phyloP scores from a whole-genome alignment of 2,888 invertebrate genomes.

The Pseudococcus jackbeardsleyi region DNA sequence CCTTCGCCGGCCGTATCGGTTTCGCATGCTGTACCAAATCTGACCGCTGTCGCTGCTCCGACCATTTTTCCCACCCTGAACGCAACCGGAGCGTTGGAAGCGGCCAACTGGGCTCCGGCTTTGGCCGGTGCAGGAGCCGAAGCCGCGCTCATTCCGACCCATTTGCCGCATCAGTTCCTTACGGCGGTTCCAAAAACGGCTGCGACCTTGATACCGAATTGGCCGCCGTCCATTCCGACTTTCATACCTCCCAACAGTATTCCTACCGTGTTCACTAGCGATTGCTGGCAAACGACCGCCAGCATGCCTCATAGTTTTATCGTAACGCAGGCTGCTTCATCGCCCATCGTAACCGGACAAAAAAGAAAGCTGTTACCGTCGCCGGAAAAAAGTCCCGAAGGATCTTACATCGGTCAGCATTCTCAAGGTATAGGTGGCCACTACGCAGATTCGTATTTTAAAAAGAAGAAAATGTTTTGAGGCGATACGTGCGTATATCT shows the following conservation, averaged over 20 bases:
- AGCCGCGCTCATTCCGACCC: background rate
- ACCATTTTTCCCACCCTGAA: background rate
- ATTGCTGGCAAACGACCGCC: constrained; percentile 20
- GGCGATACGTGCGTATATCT: background rate
- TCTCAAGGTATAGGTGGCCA: constrained; percentile 74
- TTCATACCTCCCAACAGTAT: constrained; percentile 20
- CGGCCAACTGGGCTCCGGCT: background rate
- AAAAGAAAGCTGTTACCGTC: constrained; percentile 71
- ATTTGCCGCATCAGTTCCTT: background rate
- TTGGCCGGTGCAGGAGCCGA: background rate
- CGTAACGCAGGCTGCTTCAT: constrained; percentile 65
- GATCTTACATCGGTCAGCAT: constrained; percentile 72
- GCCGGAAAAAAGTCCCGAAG: constrained; percentile 72
- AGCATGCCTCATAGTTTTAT: constrained; percentile 37
- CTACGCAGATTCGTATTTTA: constrained; percentile 72
- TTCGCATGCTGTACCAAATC: constrained; percentile 5
- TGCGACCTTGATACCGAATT: background rate
- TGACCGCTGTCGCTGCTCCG: background rate
- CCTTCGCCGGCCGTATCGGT: constrained; percentile 62
- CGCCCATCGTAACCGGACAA: constrained; percentile 69
- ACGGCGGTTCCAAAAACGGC: background rate
- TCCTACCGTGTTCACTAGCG: constrained; percentile 42
- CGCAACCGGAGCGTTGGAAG: background rate
- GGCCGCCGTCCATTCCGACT: constrained; percentile 51
- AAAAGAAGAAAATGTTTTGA: constrained; percentile 70